phyloP scores from a whole-genome alignment of 1,140 invertebrate genomes.

The Ruditapes philippinarum region DNA sequence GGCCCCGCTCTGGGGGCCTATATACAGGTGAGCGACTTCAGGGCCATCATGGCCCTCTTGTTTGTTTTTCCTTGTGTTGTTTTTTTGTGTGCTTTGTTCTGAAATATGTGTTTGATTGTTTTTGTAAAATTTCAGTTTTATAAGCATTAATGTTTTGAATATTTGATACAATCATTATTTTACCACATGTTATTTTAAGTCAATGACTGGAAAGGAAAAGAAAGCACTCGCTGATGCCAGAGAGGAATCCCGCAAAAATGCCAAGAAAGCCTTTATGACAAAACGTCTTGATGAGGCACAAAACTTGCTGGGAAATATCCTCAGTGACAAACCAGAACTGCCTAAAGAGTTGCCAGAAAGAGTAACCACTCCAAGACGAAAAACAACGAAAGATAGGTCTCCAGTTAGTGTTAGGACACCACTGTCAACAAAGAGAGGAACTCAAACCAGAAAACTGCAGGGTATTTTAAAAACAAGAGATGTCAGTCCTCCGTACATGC shows the following conservation, averaged over 20 bases:
- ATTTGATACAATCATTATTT: too few relatives aligned
- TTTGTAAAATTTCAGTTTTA: too few relatives aligned
- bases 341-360: slow-evolving; percentile 69
- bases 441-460: background rate
- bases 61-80: too few relatives aligned
- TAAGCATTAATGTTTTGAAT: too few relatives aligned
- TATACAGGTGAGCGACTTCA: too few relatives aligned
- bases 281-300: slow-evolving; percentile 78
- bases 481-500: slow-evolving; percentile 33
- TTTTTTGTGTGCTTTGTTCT: too few relatives aligned
- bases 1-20: too few relatives aligned
- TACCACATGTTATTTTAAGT: background rate
- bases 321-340: slow-evolving; percentile 79
- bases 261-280: slow-evolving; percentile 71
- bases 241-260: slow-evolving; percentile 67
- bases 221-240: slow-evolving; percentile 38
- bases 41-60: too few relatives aligned
- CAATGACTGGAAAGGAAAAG: background rate
- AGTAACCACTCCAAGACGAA: slow-evolving; percentile 63
- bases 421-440: background rate
- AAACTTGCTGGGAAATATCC: slow-evolving; percentile 78
- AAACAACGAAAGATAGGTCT: slow-evolving; percentile 31
- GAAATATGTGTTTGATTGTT: too few relatives aligned
- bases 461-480: slow-evolving; percentile 36
- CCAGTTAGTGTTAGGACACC: slow-evolving; percentile 32